A percentile compares a stretch with the other conserved stretches of the same genome.
Evolutionary conservation across 2,113 vertebrate genomes (phyloP).

Genomic region (Oxygymnocypris stewartii): DNA sequence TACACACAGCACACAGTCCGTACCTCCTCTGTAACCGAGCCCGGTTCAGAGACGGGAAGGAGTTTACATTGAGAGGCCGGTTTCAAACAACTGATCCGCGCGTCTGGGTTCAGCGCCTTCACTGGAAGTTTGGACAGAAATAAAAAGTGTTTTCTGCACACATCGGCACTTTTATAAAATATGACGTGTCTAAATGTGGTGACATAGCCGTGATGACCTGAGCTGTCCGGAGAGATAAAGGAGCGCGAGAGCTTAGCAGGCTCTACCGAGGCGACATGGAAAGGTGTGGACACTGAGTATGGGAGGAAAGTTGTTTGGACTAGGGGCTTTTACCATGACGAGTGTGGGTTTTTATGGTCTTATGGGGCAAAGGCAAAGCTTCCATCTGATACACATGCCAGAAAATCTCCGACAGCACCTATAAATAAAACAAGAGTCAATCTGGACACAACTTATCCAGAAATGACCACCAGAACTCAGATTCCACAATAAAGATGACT

Average conservation of each 20-base stretch:
- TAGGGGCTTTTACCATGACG: conserved; percentile 47
- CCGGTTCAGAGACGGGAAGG: background rate
- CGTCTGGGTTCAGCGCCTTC: conserved; percentile 12
- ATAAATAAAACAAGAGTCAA: conserved; percentile 2
- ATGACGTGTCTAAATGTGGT: background rate
- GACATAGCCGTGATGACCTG: background rate
- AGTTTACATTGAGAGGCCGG: conserved; percentile 43
- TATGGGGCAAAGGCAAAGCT: conserved; percentile 42
- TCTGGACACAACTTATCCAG: background rate
- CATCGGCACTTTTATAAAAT: conserved; percentile 14
- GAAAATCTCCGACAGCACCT: conserved; percentile 45
- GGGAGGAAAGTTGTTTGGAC: conserved; percentile 40
- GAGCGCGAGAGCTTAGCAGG: background rate
- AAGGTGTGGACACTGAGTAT: conserved; percentile 10
- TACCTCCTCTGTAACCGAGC: conserved; percentile 17
- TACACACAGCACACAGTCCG: conserved; percentile 37
- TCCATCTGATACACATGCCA: conserved; percentile 51
- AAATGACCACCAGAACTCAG: background rate
- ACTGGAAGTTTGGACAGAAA: background rate
- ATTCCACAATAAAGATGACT: background rate
- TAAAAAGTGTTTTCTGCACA: conserved; percentile 4
- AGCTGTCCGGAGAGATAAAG: conserved; percentile 25
- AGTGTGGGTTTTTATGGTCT: conserved; percentile 54
- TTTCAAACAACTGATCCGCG: conserved; percentile 25
- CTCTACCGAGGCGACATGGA: conserved; percentile 23